phyloP scores from a whole-genome alignment of 1,140 invertebrate species.

The Drosophila nasuta region DNA sequence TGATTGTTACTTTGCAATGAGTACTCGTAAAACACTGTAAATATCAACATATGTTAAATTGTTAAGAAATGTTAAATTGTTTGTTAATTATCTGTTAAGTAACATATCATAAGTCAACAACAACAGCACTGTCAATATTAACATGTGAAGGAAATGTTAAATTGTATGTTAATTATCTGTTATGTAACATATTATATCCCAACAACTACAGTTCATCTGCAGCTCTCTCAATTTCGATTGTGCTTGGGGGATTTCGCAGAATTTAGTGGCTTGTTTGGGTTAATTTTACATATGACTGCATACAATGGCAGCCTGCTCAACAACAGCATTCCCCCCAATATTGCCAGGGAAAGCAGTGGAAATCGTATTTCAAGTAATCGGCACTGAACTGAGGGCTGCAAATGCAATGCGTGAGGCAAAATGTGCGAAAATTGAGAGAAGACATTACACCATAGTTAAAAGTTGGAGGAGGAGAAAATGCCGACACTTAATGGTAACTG shows the following conservation, averaged over 20 bases:
- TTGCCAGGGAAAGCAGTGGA: conserved; percentile 33
- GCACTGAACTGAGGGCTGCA: conserved; percentile 28
- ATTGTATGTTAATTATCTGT: too few relatives aligned
- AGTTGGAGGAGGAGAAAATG: conserved; percentile 12
- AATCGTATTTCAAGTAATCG: conserved; percentile 60
- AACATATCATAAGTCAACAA: too few relatives aligned
- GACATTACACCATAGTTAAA: not conserved
- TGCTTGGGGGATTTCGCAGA: not conserved
- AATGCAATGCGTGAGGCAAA: conserved; percentile 29
- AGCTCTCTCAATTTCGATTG: not conserved
- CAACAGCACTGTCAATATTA: too few relatives aligned
- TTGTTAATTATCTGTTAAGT: too few relatives aligned
- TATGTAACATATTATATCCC: too few relatives aligned
- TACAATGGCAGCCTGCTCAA: not conserved
- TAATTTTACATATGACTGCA: conserved; percentile 61
- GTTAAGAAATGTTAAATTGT: too few relatives aligned
- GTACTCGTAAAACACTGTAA: too few relatives aligned
- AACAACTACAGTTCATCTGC: too few relatives aligned
- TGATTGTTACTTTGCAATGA: too few relatives aligned
- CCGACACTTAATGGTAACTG: conserved; percentile 27
- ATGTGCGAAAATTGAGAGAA: not conserved
- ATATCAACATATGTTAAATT: too few relatives aligned
- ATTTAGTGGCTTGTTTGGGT: conserved; percentile 43
- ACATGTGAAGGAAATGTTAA: too few relatives aligned
- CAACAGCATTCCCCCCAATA: conserved; percentile 20